Conservation (phyloP, 1,140 invertebrate species). For the Drosophila nannoptera region DNA sequence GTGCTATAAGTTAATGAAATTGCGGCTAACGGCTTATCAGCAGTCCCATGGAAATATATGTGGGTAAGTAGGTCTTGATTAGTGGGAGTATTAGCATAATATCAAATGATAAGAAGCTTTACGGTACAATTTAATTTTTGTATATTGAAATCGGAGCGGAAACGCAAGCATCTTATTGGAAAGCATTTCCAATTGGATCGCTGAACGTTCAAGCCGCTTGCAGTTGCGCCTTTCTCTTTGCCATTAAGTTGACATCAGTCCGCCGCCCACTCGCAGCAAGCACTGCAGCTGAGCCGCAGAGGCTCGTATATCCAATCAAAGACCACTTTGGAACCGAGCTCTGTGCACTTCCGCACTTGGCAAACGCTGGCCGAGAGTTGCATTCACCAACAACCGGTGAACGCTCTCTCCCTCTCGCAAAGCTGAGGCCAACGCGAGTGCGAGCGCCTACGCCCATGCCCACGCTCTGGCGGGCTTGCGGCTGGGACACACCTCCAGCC, state of each 20-base stretch:
- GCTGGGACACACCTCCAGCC: conserved; percentile 38
- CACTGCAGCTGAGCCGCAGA: conserved; percentile 8
- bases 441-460: not conserved
- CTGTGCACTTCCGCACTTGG: conserved; percentile 36
- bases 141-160: not conserved
- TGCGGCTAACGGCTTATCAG: conserved; percentile 3
- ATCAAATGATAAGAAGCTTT: no score
- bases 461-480: conserved; percentile 22
- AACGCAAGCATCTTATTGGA: not conserved
- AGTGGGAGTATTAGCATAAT: not conserved
- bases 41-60: not conserved
- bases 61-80: not conserved
- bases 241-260: conserved; percentile 15
- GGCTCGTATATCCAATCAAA: conserved; percentile 29
- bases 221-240: conserved; percentile 1
- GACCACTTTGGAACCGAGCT: conserved; percentile 19
- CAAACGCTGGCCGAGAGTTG: conserved; percentile 36
- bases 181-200: not conserved
- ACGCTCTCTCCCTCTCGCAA: not conserved
- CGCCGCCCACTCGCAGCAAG: conserved; percentile 29
- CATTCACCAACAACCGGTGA: conserved; percentile 16
- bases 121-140: no score
- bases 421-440: no score
- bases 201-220: not conserved
- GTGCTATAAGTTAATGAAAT: conserved; percentile 15